Evolutionary conservation across 53 echinoderm and acorn worm species (phyloP).

Genomic region (Glandiceps talaboti): DNA sequence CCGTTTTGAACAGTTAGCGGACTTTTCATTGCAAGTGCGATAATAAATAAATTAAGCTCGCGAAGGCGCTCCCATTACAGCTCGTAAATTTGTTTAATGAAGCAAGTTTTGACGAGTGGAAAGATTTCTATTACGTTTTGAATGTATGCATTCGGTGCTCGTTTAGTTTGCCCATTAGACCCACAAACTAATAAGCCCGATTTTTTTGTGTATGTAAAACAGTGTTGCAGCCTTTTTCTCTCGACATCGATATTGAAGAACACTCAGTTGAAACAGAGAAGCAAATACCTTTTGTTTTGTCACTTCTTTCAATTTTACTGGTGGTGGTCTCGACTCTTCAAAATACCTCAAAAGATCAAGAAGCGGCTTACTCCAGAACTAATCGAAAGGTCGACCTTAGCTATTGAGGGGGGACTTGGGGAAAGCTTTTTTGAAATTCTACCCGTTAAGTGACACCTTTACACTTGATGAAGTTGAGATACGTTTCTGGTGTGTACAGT

Average conservation of each 20-base stretch:
- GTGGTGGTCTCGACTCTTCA: neutral
- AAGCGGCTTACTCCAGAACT: neutral
- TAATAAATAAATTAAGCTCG: neutral
- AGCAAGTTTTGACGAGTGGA: neutral
- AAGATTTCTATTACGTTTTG: neutral
- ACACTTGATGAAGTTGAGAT: neutral
- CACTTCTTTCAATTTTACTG: neutral
- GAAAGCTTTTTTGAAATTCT: neutral
- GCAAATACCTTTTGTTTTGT: neutral
- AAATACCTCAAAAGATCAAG: neutral
- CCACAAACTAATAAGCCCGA: too few species aligned
- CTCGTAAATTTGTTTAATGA: neutral
- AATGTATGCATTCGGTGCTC: neutral
- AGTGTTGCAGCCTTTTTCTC: too few species aligned
- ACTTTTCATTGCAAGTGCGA: neutral
- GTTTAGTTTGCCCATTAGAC: neutral
- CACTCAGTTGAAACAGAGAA: neutral
- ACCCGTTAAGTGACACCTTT: neutral
- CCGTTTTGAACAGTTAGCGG: neutral
- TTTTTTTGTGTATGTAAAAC: too few species aligned
- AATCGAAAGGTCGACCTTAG: neutral
- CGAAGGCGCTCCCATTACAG: neutral
- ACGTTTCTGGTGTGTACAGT: neutral
- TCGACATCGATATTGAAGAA: neutral
- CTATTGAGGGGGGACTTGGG: neutral